These are phyloP conservation scores for Onychorhynchus coronatus DNA, from an alignment of 2,113 vertebrate species.

Conservation along the genomic window DNA sequence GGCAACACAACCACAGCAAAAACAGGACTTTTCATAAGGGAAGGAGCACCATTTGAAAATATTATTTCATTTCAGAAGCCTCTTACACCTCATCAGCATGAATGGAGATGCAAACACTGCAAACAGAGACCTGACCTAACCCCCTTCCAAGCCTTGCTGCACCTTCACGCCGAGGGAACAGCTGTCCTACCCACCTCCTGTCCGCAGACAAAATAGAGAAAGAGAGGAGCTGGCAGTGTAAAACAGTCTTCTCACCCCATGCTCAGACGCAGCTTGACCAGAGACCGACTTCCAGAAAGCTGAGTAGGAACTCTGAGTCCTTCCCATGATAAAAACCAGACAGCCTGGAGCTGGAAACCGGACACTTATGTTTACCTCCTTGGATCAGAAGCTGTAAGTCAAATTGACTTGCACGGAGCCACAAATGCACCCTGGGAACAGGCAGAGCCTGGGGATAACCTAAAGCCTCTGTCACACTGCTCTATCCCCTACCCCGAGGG, in stretches of 20 bases:
- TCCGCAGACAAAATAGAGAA: neutral
- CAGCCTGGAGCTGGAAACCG: neutral
- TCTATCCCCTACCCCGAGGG: neutral
- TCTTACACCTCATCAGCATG: neutral
- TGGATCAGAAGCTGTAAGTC: neutral
- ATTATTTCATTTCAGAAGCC: neutral
- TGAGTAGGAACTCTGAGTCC: neutral
- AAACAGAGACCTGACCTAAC: neutral
- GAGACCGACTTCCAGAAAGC: neutral
- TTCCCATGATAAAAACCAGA: neutral
- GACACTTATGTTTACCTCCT: neutral
- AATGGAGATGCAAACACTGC: neutral
- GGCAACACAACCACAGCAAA: neutral
- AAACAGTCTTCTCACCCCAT: neutral
- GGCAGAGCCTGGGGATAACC: fast-evolving
- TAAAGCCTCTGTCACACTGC: neutral
- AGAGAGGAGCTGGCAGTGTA: neutral
- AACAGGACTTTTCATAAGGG: neutral
- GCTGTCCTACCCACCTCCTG: neutral
- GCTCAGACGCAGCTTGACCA: neutral
- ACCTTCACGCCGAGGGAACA: fast-evolving
- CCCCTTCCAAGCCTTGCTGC: neutral
- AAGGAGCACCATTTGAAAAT: neutral
- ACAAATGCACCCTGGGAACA: fast-evolving
- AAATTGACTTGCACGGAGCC: neutral